Conservation (phyloP, 2,113 vertebrate species). For the Progne subis region DNA sequence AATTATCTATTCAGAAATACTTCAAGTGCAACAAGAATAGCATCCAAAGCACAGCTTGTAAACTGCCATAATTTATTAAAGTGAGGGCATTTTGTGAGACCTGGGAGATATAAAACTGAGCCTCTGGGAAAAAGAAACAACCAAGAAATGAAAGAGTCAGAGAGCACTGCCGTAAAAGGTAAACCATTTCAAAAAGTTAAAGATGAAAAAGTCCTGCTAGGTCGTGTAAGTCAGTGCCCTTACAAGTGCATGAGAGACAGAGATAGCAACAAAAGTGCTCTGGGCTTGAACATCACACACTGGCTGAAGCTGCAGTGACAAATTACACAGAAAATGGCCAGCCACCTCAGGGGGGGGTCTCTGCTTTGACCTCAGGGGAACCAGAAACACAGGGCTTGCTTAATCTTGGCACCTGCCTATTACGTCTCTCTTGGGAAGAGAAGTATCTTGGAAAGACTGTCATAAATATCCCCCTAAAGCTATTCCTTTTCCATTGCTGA, state of each 20-base stretch:
- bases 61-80: conserved; percentile 11
- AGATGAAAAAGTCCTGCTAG: conserved; percentile 23
- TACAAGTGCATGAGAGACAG: not conserved
- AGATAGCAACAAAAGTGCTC: not conserved
- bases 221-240: not conserved
- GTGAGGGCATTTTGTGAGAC: not conserved
- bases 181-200: conserved; percentile 26
- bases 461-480: not conserved
- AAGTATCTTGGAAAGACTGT: not conserved
- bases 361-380: not conserved
- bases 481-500: not conserved
- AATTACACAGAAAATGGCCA: not conserved
- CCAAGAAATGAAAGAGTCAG: not conserved
- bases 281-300: not conserved
- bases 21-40: not conserved
- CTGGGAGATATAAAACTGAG: not conserved
- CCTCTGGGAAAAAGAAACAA: not conserved
- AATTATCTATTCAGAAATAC: conserved; percentile 29
- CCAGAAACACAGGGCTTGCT: not conserved
- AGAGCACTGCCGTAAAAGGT: not conserved
- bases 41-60: not conserved
- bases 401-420: not conserved
- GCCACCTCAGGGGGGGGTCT: not conserved
- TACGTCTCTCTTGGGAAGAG: not conserved
- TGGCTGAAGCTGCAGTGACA: not conserved